A percentile compares a stretch with the other conserved stretches of the same genome.
Conservation (phyloP, 2,797 vertebrate genomes). For the Chloroceryle amazona region DNA sequence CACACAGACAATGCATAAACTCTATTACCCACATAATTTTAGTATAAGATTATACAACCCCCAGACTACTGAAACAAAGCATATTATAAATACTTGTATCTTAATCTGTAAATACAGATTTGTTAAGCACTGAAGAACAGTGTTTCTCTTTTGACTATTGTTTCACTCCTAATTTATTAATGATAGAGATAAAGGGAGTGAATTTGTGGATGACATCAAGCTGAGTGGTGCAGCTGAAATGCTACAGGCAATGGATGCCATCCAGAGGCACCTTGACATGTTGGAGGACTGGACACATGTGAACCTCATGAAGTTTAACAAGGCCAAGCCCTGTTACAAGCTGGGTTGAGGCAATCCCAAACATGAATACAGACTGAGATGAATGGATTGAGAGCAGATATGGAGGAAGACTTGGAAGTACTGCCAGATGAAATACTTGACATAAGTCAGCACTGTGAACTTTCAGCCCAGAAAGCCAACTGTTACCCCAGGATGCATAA, state of each 20-base stretch:
- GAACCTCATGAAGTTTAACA: neutral
- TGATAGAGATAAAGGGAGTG: neutral
- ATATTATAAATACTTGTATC: neutral
- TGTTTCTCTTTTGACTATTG: neutral
- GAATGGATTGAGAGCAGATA: neutral
- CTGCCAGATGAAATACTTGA: neutral
- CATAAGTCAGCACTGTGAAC: accelerated
- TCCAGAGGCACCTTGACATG: accelerated
- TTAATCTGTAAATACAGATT: neutral
- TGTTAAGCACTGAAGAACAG: neutral
- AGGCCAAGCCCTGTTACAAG: neutral
- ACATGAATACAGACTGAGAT: neutral
- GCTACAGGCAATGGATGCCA: neutral
- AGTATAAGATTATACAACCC: too few relatives aligned
- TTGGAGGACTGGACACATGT: accelerated
- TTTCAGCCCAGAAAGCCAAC: neutral
- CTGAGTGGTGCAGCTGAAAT: accelerated
- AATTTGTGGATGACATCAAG: neutral
- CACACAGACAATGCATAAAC: neutral
- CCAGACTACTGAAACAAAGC: neutral
- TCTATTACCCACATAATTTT: neutral
- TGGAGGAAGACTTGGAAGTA: accelerated
- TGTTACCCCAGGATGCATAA: neutral
- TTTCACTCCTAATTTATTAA: neutral
- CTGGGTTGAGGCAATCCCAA: neutral